Conservation (phyloP, 2,797 vertebrate genomes). For the Menidia menidia region DNA sequence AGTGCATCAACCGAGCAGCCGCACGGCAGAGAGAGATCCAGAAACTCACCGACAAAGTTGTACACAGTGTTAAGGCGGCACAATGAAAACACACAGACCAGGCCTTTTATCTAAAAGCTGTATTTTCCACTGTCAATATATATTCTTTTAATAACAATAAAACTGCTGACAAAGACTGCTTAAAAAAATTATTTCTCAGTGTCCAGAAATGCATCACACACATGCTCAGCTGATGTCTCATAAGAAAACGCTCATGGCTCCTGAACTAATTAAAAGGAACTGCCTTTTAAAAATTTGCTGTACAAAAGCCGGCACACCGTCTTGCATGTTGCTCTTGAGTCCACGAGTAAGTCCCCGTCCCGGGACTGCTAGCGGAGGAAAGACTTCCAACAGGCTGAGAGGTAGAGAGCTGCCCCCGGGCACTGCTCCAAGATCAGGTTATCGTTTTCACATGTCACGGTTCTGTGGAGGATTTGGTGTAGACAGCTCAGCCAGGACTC, state of each 20-base stretch:
- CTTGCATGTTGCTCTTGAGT: slow-evolving; percentile 80
- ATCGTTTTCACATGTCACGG: slow-evolving; percentile 73
- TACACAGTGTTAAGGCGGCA: slow-evolving; percentile 82
- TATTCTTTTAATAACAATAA: slow-evolving; percentile 90
- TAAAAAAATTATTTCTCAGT: slow-evolving; percentile 87
- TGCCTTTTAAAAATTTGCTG: slow-evolving; percentile 80
- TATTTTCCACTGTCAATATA: slow-evolving; percentile 95
- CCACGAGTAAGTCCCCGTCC: slow-evolving; percentile 68
- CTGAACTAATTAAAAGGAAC: slow-evolving; percentile 80
- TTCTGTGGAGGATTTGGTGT: slow-evolving; percentile 72
- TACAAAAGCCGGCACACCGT: slow-evolving; percentile 78
- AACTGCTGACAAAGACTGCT: slow-evolving; percentile 91
- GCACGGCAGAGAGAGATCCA: slow-evolving; percentile 90
- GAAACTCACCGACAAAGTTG: slow-evolving; percentile 89
- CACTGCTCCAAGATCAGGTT: slow-evolving; percentile 74
- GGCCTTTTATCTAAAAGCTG: slow-evolving; percentile 90
- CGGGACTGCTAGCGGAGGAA: slow-evolving; percentile 62
- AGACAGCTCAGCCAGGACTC: slow-evolving; percentile 59
- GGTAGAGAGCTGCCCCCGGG: slow-evolving; percentile 78
- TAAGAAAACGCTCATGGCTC: slow-evolving; percentile 81
- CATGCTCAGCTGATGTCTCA: slow-evolving; percentile 67
- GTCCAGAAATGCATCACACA: slow-evolving; percentile 82
- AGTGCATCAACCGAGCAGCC: slow-evolving; percentile 89
- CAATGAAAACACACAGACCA: slow-evolving; percentile 70
- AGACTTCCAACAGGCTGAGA: slow-evolving; percentile 73